Evolutionary conservation across 2,888 invertebrate genomes (phyloP), one percentile per base, ranked within the genome.

Genomic region (Aphrophora alni): DNA sequence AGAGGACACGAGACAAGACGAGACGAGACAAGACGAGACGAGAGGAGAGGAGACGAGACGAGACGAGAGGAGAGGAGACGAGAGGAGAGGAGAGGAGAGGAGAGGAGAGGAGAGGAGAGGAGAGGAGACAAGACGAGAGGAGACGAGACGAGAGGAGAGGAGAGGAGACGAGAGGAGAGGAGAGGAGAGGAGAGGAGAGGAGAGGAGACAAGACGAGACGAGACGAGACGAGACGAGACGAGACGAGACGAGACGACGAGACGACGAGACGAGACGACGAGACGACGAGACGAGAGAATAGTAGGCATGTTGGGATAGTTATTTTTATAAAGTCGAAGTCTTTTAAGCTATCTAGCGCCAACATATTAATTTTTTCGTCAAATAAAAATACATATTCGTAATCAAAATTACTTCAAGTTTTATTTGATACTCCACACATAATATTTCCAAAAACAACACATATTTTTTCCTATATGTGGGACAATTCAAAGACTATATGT

Each of bases 121-220:
- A 38, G 38, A 33, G 38, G 24, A 26, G 38, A 17, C 14, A 17
- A 44, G 12, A 17, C 24, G 38, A 44, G 26, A 10, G 38, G 44
- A 44, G 10, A 14, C 12, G 38, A 33, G 38, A 27, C 0, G 12
- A 80, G 51, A 38, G 2, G 44, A 27, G 21, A 12, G 33, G 33
- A 28, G 68, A 38, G 24, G 27, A 33, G n/a, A 28, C 33, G 73
- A 27, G 27, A 59, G 74, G 59, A 38, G 73, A 68, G 28, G 28
- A 59, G 38, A 78, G n/a, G 68, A 59, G 38, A 38, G 70, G 44
- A 59, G 51, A 51, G 28, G 78, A 25, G 74, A 59, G 44, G 24
- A 12, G 33, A 44, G n/a, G 33, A 76, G 69, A 28, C 28, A 21
- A 75, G 25, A 59, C 75, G 73, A 25, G 71, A 44, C 68, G 38